Base-by-base conservation (phyloP, 2,113 vertebrate species). In the Oceanites oceanicus region DNA sequence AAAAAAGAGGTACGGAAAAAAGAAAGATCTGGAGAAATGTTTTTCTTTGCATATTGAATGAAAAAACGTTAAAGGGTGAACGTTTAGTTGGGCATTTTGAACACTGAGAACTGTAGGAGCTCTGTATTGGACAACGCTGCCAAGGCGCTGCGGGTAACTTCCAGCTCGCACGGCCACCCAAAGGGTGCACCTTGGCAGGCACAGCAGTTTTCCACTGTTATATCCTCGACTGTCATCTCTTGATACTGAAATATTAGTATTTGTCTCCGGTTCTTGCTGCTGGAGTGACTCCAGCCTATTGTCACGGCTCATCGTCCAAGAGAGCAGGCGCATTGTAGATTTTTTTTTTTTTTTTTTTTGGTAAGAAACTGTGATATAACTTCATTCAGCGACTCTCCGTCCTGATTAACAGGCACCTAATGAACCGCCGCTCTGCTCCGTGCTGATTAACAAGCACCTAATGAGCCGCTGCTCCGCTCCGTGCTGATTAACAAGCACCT, bases 191-290 rank as follows among this genome's bases (percentile, higher is more conserved):
- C 34, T 5, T 3, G 91, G 61, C 74, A 16, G 16, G 29, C 20
- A 1, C 45, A 1, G 83, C 59, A 0, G 4, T 27, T 71, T 44
- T 3, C 67, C 13, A 0, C 29, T 13, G 9, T 6, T 22, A 0
- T 2, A 2, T 26, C 38, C 1, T 7, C 30, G 1, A 1, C 2
- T 14, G 27, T 68, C 62, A 3, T 5, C 36, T 27, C 42, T 0
- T 0, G 32, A 3, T 4, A 2, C n/a, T 7, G 7, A 16, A n/a
- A 32, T 22, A 10, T 18, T 11, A 0, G 11, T 1, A 0, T 42
- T 61, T 36, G 18, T 3, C 34, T 13, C 21, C 3, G 3, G 16
- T 6, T 47, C 34, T 17, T 1, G 25, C 23, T 16, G 0, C 42
- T 11, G 79, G 27, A 14, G 58, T 0, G 8, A 4, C 53, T n/a